Percentiles rank a stretch among this genome's conserved stretches.
These are phyloP conservation scores for Ochropleura leucogaster DNA, from an alignment of 2,888 invertebrate genomes.

Conservation along the genomic window DNA sequence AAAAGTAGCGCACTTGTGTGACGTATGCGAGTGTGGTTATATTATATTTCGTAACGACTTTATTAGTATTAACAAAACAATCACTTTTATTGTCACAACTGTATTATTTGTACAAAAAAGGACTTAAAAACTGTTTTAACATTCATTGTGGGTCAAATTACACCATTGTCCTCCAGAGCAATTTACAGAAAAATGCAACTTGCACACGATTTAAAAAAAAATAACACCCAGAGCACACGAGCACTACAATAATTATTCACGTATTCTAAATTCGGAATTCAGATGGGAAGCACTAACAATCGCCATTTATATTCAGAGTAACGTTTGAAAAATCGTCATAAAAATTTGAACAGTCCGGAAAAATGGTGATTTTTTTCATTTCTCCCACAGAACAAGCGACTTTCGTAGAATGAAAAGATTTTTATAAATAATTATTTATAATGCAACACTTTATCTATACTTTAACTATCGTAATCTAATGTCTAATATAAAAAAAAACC, in stretches of 20 bases:
- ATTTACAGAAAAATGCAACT: slow-evolving; percentile 6
- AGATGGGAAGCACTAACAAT: slow-evolving; percentile 44
- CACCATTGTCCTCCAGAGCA: neutral
- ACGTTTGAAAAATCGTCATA: slow-evolving; percentile 54
- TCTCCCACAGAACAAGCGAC: neutral
- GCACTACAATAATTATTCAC: slow-evolving; percentile 46
- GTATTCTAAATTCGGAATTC: slow-evolving; percentile 53
- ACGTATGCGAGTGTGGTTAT: no score
- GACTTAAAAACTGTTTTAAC: neutral
- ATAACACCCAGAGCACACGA: neutral
- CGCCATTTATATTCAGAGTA: slow-evolving; percentile 56
- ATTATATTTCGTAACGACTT: no score
- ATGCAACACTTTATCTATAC: neutral
- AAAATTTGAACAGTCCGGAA: slow-evolving; percentile 32
- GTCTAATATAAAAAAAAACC: no score
- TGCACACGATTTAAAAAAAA: slow-evolving; percentile 6
- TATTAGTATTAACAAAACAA: neutral
- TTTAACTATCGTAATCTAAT: neutral
- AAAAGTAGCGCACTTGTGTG: no score
- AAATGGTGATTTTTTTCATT: slow-evolving; percentile 17
- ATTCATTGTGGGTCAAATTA: slow-evolving; percentile 13
- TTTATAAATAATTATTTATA: neutral
- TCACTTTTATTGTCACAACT: neutral
- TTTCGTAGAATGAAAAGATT: neutral
- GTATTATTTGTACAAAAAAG: neutral